A percentile compares a stretch with the other conserved stretches of the same genome.
phyloP scores from a whole-genome alignment of 2,888 invertebrate species.

The Cynaeus angustus region DNA sequence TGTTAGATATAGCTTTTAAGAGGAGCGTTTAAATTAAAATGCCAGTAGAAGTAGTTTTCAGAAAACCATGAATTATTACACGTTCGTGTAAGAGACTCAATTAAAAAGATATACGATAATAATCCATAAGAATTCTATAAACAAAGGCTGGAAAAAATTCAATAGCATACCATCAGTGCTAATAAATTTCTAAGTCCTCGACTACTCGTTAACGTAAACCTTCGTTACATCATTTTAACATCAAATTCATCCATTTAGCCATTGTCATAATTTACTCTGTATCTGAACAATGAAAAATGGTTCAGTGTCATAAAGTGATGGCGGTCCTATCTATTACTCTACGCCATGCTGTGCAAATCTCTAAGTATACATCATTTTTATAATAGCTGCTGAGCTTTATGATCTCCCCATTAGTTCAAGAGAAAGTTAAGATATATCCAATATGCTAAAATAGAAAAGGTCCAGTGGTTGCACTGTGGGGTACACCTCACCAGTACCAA shows the following conservation, averaged over 20 bases:
- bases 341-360: constrained; percentile 33
- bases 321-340: constrained; percentile 20
- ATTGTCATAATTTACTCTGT: constrained; percentile 11
- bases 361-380: constrained; percentile 36
- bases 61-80: constrained; percentile 48
- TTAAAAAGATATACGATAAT: constrained; percentile 53
- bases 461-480: background rate
- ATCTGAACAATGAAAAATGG: constrained; percentile 29
- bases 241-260: constrained; percentile 8
- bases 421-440: constrained; percentile 18
- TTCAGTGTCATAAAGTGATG: constrained; percentile 26
- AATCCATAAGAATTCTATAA: constrained; percentile 48
- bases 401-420: constrained; percentile 18
- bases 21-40: constrained; percentile 59
- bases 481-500: too few species aligned
- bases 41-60: constrained; percentile 48
- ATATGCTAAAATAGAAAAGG: background rate
- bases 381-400: constrained; percentile 33
- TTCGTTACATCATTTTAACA: constrained; percentile 8
- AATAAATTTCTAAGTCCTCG: constrained; percentile 41
- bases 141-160: constrained; percentile 37
- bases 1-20: constrained; percentile 58
- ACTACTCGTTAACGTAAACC: constrained; percentile 16
- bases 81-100: constrained; percentile 49
- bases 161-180: constrained; percentile 43